phyloP scores from a whole-genome alignment of 2,797 vertebrate genomes.

The Schizopygopsis pylzovi region DNA sequence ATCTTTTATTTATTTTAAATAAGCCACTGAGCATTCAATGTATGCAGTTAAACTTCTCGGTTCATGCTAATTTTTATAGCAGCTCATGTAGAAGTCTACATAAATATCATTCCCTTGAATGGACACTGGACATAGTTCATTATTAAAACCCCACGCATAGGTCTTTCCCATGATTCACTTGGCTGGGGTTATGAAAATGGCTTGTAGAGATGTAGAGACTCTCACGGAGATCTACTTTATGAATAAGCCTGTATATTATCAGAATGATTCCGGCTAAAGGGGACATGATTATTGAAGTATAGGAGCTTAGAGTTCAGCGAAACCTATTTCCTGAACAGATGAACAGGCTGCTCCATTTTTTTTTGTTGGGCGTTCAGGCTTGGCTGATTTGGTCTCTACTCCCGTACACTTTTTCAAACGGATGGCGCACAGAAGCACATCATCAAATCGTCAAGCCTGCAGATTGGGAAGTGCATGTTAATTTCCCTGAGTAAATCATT shows the following conservation, averaged over 20 bases:
- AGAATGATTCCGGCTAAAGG: constrained; percentile 64
- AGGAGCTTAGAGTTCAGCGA: constrained; percentile 52
- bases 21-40: not conserved
- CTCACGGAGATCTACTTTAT: constrained; percentile 58
- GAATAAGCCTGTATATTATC: constrained; percentile 48
- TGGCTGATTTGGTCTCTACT: constrained; percentile 64
- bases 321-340: constrained; percentile 68
- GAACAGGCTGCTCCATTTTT: constrained; percentile 64
- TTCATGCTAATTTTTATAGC: not conserved
- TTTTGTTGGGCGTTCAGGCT: constrained; percentile 49
- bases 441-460: constrained; percentile 59
- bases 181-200: constrained; percentile 23
- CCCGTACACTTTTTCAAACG: constrained; percentile 64
- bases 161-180: constrained; percentile 31
- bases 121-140: constrained; percentile 22
- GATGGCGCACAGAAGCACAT: constrained; percentile 48
- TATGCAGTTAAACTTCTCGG: not conserved
- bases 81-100: constrained; percentile 14
- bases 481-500: constrained; percentile 67
- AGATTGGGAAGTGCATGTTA: constrained; percentile 67
- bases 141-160: constrained; percentile 39
- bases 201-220: constrained; percentile 42
- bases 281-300: constrained; percentile 61
- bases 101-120: constrained; percentile 19
- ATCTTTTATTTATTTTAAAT: not conserved